Base-by-base conservation (phyloP, 2,797 vertebrate genomes). In the Esox masquinongy region DNA sequence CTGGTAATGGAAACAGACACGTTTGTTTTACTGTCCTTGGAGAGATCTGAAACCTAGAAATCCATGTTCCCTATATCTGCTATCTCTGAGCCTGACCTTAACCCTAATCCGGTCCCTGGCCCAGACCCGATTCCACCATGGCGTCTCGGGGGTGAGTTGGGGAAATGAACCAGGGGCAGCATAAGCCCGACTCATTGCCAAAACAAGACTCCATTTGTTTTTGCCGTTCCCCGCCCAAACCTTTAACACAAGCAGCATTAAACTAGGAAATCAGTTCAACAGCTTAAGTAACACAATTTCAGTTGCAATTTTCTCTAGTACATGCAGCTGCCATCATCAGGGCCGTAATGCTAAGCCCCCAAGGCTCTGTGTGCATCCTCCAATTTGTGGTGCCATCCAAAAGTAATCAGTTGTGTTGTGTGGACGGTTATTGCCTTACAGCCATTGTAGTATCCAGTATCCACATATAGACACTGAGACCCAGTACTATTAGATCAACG, bases 281-380 rank as follows among this genome's bases (percentile, higher is more conserved):
- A 49, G 68, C 68, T 70, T 47, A 70, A 49, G 43, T 43, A 70
- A 47, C 68, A 70, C 68, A 70, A 70, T 49, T 51, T 49, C 68
- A 49, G 68, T 49, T 70, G 47, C 68, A 70, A 70, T 70, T 70
- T 70, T 47, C 43, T 51, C 47, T n/a, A 16, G 14, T 26, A 56
- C 19, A 56, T 22, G 53, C n/a, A 56, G 53, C n/a, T 56, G 15
- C 43, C 39, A 50, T 70, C 68, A 50, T 49, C 24, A 70, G 26
- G 22, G n/a, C 68, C 49, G 47, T 69, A 69, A 69, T 39, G n/a
- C 49, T 69, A 43, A 43, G 39, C 47, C 68, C 68, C 47, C n/a
- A 5, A 70, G 68, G 68, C 68, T 26, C 26, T 12, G 14, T 17
- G 47, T 29, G 47, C 22, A 70, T 64, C 12, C 63, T 29, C 63